Percentiles rank a stretch among this genome's conserved stretches.
Conservation (phyloP, 2,888 invertebrate species). For the Apantesis nais region DNA sequence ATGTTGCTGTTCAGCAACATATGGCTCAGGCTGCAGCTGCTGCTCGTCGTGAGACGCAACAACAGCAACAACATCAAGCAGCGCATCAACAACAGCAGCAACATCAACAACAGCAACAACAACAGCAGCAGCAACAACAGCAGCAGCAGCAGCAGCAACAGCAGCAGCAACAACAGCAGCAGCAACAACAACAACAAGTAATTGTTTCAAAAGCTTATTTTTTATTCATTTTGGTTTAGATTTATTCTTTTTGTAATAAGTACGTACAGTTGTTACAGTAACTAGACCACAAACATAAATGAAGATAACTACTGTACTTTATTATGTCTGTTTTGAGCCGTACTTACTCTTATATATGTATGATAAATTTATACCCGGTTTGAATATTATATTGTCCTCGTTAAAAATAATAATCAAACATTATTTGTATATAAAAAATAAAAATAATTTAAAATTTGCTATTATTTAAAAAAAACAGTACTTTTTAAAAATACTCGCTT, state of each 20-base stretch:
- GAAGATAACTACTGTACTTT: neutral
- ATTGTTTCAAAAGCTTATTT: neutral
- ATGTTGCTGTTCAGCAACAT: conserved; percentile 91
- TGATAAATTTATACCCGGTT: neutral
- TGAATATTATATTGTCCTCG: too few relatives aligned
- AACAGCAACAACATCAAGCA: conserved; percentile 72
- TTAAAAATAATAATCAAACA: neutral
- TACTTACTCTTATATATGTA: neutral
- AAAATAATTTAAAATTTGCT: neutral
- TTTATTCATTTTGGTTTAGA: too few relatives aligned
- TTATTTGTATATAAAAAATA: neutral
- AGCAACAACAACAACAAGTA: conserved; percentile 64
- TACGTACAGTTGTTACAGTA: neutral
- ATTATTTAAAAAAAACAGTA: too few relatives aligned
- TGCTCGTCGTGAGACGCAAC: conserved; percentile 80
- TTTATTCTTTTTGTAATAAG: too few relatives aligned
- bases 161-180: conserved; percentile 66
- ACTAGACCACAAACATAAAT: neutral
- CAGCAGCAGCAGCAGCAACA: conserved; percentile 71
- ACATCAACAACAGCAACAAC: conserved; percentile 72
- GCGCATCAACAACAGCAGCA: conserved; percentile 64
- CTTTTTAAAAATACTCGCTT: neutral
- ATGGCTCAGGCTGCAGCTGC: conserved; percentile 90
- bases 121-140: conserved; percentile 70
- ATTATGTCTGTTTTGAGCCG: neutral